Percentiles rank a stretch among this genome's conserved stretches.
Evolutionary conservation across 2,888 invertebrate genomes (phyloP).

Genomic region (Erebia ligea): DNA sequence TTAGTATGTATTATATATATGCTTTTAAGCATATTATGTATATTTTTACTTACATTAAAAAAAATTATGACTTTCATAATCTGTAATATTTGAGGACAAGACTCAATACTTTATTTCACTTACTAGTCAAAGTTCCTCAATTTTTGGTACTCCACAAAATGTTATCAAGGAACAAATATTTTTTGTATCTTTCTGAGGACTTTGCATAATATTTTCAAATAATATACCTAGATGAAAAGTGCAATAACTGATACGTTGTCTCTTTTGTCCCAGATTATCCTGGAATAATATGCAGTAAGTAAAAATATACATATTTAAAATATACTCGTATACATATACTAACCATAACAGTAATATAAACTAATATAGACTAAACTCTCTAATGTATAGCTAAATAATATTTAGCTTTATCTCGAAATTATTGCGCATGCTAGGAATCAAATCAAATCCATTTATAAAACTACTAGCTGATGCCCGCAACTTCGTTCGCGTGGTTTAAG

Average conservation of each 20-base stretch:
- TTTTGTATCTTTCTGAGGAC: too few species aligned
- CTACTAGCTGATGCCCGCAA: too few species aligned
- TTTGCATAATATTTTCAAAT: background rate
- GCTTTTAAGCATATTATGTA: background rate
- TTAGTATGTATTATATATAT: background rate
- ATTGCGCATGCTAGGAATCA: too few species aligned
- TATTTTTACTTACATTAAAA: constrained; percentile 12
- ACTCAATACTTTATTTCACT: background rate
- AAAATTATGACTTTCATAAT: background rate
- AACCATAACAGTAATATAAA: constrained; percentile 22
- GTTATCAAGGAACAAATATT: background rate
- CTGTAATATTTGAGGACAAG: background rate
- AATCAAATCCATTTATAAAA: too few species aligned
- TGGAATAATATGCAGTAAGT: constrained; percentile 44
- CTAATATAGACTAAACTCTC: background rate
- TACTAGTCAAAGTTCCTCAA: background rate
- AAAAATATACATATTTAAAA: constrained; percentile 39
- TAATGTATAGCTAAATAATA: background rate
- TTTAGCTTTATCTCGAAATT: too few species aligned
- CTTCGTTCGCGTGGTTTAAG: too few species aligned
- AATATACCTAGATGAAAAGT: constrained; percentile 29
- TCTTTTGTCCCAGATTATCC: constrained; percentile 45
- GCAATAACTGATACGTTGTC: constrained; percentile 39
- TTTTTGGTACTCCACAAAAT: background rate
- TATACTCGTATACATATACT: constrained; percentile 24